phyloP scores from a whole-genome alignment of 2,888 invertebrate genomes.

The Spilosoma lubricipeda region DNA sequence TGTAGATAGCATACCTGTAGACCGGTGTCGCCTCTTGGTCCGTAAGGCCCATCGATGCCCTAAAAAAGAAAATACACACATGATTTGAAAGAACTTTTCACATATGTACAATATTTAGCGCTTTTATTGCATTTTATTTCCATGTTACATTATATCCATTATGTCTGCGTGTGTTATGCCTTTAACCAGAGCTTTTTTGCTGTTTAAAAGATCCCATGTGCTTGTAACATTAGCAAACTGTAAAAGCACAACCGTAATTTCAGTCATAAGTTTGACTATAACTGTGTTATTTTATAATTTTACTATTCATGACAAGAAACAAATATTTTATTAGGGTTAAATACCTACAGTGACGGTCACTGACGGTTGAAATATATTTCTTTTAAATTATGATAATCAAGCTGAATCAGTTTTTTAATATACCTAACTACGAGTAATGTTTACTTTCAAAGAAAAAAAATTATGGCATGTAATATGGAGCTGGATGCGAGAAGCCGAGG shows the following conservation, averaged over 20 bases:
- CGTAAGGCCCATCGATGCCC: slow-evolving; percentile 75
- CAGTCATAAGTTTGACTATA: too few species aligned
- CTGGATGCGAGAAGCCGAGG: too few species aligned
- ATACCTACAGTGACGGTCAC: too few species aligned
- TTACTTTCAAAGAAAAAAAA: background rate
- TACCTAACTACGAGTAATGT: background rate
- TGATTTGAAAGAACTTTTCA: background rate
- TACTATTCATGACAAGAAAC: too few species aligned
- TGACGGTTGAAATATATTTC: background rate
- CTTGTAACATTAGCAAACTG: too few species aligned
- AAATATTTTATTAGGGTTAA: too few species aligned
- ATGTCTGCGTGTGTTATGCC: background rate
- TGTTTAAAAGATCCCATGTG: too few species aligned
- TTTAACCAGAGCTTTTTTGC: too few species aligned
- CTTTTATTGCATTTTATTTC: background rate
- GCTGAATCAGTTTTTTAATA: background rate
- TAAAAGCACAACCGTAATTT: background rate
- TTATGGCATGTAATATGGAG: background rate
- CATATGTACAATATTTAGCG: background rate
- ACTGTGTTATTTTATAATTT: too few species aligned
- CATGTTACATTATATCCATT: too few species aligned
- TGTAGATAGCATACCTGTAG: slow-evolving; percentile 65
- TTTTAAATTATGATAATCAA: background rate
- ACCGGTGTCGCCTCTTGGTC: slow-evolving; percentile 71
- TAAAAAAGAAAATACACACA: slow-evolving; percentile 54